Evolutionary conservation across 1,140 invertebrate genomes (phyloP).

Genomic region (Trichomalopsis sarcophagae): DNA sequence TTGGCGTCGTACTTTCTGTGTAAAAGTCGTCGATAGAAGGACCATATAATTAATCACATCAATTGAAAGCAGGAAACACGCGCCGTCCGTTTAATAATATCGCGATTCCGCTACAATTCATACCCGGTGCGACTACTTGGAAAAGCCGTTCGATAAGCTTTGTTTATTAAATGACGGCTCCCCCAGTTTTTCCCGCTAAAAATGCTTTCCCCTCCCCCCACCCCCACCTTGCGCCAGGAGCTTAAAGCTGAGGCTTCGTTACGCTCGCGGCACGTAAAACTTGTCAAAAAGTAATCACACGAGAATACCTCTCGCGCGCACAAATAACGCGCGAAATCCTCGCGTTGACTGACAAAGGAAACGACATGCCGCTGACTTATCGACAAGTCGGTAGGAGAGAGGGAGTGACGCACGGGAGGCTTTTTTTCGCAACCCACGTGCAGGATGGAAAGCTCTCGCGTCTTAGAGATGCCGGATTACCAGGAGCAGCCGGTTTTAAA

Average conservation of each 20-base stretch:
- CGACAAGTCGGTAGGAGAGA: background rate
- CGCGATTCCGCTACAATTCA: too few species aligned
- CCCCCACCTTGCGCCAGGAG: too few species aligned
- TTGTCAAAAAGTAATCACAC: background rate
- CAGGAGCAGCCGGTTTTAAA: background rate
- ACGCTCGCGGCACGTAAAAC: background rate
- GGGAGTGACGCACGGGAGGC: background rate
- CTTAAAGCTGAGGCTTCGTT: background rate
- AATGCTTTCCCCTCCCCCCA: too few species aligned
- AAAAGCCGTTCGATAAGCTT: too few species aligned
- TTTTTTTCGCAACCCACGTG: background rate
- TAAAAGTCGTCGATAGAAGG: too few species aligned
- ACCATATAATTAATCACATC: too few species aligned
- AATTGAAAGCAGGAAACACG: too few species aligned
- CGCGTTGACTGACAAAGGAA: background rate
- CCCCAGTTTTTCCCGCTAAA: too few species aligned
- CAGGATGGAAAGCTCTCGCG: background rate
- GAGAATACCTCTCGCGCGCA: background rate
- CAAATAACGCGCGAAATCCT: background rate
- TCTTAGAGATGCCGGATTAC: background rate
- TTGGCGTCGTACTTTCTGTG: too few species aligned
- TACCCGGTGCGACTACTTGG: too few species aligned
- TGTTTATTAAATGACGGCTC: too few species aligned
- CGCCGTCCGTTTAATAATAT: too few species aligned
- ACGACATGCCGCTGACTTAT: background rate